phyloP scores from a whole-genome alignment of 2,113 vertebrate genomes.

The Apistogramma diplotaenia region DNA sequence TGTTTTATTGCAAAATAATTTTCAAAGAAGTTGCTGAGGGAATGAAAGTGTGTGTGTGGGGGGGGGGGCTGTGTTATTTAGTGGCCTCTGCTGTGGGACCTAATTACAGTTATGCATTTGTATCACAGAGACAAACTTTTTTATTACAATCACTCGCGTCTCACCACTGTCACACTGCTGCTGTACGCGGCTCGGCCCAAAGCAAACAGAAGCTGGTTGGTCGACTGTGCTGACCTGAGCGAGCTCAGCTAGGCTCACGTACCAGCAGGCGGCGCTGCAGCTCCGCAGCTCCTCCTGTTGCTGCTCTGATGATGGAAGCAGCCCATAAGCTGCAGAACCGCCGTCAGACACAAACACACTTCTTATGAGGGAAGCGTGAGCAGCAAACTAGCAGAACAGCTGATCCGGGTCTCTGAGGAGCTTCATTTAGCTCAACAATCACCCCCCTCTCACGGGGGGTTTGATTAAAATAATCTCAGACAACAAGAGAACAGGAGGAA shows the following conservation, averaged over 20 bases:
- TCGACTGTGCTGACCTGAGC: not conserved
- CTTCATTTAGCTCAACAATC: too few species aligned
- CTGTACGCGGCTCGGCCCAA: too few species aligned
- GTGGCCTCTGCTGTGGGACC: conserved; percentile 64
- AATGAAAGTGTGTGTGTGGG: conserved; percentile 69
- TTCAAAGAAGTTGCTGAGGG: conserved; percentile 75
- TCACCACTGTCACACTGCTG: conserved; percentile 51
- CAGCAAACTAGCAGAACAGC: too few species aligned
- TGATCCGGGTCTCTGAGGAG: too few species aligned
- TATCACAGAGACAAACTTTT: conserved; percentile 62
- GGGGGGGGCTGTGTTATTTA: conserved; percentile 71
- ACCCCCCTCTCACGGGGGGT: too few species aligned
- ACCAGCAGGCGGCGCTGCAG: not conserved
- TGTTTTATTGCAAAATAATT: conserved; percentile 83
- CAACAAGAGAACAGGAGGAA: too few species aligned
- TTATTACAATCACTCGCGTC: conserved; percentile 68
- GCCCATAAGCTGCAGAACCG: too few species aligned
- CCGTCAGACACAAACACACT: too few species aligned
- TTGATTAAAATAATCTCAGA: too few species aligned
- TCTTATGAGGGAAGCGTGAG: too few species aligned
- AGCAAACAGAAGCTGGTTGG: not conserved
- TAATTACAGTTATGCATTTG: conserved; percentile 74
- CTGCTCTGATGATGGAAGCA: not conserved
- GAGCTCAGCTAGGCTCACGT: not conserved
- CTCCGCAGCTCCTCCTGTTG: too few species aligned